phyloP scores from a whole-genome alignment of 2,797 vertebrate species.

The Adrianichthys oophorus region DNA sequence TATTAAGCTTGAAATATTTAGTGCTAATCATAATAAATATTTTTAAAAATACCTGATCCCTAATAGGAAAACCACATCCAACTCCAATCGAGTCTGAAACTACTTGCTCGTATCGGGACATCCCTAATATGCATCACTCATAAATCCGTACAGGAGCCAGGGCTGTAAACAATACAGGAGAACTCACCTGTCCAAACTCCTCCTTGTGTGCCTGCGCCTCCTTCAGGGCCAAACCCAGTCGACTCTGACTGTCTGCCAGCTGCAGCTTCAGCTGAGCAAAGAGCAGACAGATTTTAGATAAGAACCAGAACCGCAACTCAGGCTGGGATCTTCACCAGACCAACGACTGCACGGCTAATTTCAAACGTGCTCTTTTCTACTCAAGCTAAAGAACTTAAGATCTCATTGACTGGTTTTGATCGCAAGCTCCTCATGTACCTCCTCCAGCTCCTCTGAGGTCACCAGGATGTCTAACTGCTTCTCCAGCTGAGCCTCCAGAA shows the following conservation, averaged over 20 bases:
- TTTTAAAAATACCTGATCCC: too few species aligned
- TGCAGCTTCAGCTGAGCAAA: slow-evolving; percentile 82
- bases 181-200: slow-evolving; percentile 86
- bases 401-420: neutral
- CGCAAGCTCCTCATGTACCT: slow-evolving; percentile 66
- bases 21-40: too few species aligned
- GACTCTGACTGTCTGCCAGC: slow-evolving; percentile 82
- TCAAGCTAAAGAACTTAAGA: neutral
- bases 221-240: slow-evolving; percentile 82
- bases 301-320: slow-evolving; percentile 1
- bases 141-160: neutral
- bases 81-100: too few species aligned
- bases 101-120: too few species aligned
- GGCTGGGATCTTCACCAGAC: too few species aligned
- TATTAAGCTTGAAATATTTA: too few species aligned
- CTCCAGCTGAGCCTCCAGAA: slow-evolving; percentile 89
- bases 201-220: slow-evolving; percentile 86
- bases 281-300: slow-evolving; percentile 15
- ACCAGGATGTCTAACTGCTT: slow-evolving; percentile 83
- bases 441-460: slow-evolving; percentile 82
- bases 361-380: neutral
- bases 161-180: neutral
- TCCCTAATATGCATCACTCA: too few species aligned
- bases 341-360: too few species aligned
- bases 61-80: too few species aligned